Base-by-base conservation (phyloP, 2,113 vertebrate species). In the Colistium nudipinnis region DNA sequence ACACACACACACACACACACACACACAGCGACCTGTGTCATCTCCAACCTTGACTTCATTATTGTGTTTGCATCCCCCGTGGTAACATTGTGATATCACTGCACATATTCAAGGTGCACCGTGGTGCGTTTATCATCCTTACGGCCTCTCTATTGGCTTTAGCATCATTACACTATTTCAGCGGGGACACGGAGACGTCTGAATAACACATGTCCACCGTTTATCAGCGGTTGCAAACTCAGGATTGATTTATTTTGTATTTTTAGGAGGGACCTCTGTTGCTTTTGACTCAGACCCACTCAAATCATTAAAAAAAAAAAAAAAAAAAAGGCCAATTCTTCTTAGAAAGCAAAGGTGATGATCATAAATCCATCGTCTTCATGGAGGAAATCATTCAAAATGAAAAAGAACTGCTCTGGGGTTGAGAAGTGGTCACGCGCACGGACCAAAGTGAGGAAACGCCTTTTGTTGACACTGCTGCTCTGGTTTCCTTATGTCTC, bases 11-110 rank as follows among this genome's bases (percentile, higher is more conserved):
- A 48, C 25, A 52, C 54, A 27, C 51, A 31, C 14, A 48, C 27
- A 54, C 14, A 54, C n/a, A 30, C 31, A 44, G 22, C 31, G 35
- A 14, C 19, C 48, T 53, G 36, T 2, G 57, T 66, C 2, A 57
- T 41, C n/a, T n/a, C 71, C 64, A 38, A 22, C 74, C 62, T 62
- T 53, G 63, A 61, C n/a, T 62, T 63, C 53, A 70, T 78, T 48
- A 59, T 39, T 53, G 25, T 55, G 45, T 49, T 35, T 63, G 67
- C 20, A 16, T 60, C 41, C 66, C 52, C 66, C 12, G 25, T 75
- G 48, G 68, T 31, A 39, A 62, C 62, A 25, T 17, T 60, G 30
- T 62, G 22, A 63, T 28, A 28, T 54, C 30, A 56, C 59, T n/a
- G 17, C 13, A 62, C 4, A 20, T 44, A 67, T 56, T 66, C 36